Conservation (phyloP, 1,140 invertebrate genomes). For the Drosophila prosaltans region DNA sequence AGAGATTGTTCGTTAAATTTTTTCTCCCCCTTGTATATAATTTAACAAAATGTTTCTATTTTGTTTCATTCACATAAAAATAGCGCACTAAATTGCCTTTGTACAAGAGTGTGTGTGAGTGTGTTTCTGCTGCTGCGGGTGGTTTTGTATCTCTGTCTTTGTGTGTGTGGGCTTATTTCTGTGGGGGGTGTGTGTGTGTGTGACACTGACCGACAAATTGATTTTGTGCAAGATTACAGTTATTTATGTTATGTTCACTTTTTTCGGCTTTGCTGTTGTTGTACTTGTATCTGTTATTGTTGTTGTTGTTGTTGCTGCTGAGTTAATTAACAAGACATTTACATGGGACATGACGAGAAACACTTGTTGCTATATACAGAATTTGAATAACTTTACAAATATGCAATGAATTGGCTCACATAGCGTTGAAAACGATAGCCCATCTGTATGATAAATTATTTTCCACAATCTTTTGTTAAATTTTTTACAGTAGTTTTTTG, state of each 20-base stretch:
- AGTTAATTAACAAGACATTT: constrained; percentile 58
- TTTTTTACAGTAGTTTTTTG: constrained; percentile 11
- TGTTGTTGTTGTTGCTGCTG: constrained; percentile 19
- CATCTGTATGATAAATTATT: constrained; percentile 37
- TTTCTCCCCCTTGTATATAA: constrained; percentile 33
- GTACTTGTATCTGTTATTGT: not conserved
- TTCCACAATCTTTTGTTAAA: not conserved
- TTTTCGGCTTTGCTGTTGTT: constrained; percentile 10
- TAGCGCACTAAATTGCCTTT: constrained; percentile 72
- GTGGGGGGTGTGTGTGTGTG: constrained; percentile 14
- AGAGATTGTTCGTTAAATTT: constrained; percentile 30
- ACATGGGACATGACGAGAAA: constrained; percentile 42
- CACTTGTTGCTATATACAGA: constrained; percentile 47
- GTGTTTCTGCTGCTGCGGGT: not conserved
- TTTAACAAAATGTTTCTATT: constrained; percentile 51
- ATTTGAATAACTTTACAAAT: constrained; percentile 46
- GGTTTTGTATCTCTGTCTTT: not conserved
- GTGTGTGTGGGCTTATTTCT: not conserved
- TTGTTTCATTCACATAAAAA: constrained; percentile 76
- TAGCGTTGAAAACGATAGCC: constrained; percentile 66
- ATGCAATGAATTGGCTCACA: constrained; percentile 63
- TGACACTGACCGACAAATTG: constrained; percentile 72
- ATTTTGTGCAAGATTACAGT: constrained; percentile 56
- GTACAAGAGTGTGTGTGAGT: constrained; percentile 1
- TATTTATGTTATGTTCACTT: constrained; percentile 16